Evolutionary conservation across 92 coral and sea anemone species (phyloP), one percentile per base, ranked within the genome.

Genomic region (Metridium senile): DNA sequence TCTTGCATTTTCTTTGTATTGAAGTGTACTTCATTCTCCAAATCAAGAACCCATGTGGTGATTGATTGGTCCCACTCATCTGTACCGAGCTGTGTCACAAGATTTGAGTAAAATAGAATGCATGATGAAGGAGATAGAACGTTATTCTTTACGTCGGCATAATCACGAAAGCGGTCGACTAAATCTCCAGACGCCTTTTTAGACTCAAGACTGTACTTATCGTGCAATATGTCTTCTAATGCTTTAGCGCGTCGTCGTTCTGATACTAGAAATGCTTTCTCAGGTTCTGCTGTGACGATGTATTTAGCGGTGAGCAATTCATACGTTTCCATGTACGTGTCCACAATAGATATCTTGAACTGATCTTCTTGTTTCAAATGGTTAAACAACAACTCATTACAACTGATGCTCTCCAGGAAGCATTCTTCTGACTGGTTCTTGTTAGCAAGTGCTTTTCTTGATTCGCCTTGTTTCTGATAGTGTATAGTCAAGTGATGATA

Each of bases 291-390:
- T 23, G 66, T 59, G 11, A 6, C 66, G 33, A 59, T 23, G 33
- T 59, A 59, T 7, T 2, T 26, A 10, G 31, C 29, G 66, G 73
- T 81, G 28, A 79, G 59, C 70, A 53, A 9, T 23, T 39, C 63
- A 52, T 79, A 79, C 17, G 83, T 49, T 8, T 25, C 2, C 33
- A 79, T 69, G 32, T 53, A 79, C 11, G 74, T 79, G 58, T 79
- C 76, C 32, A 70, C 70, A 58, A 79, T 79, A 20, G 83, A 59
- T 33, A 80, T 71, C 57, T 80, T 80, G 26, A 70, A 56, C 21
- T 69, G 33, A 22, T 80, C 77, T 70, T 70, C 45, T 39, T 56
- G 45, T 46, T 31, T 22, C 28, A 80, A n/a, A 20, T 71, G 10
- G 54, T 80, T 69, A 39, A 78, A 47, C 26, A 78, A 47, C 78